Percentiles rank a stretch among this genome's conserved stretches.
phyloP scores from a whole-genome alignment of 2,797 vertebrate genomes.

The Sebastes steindachneri region DNA sequence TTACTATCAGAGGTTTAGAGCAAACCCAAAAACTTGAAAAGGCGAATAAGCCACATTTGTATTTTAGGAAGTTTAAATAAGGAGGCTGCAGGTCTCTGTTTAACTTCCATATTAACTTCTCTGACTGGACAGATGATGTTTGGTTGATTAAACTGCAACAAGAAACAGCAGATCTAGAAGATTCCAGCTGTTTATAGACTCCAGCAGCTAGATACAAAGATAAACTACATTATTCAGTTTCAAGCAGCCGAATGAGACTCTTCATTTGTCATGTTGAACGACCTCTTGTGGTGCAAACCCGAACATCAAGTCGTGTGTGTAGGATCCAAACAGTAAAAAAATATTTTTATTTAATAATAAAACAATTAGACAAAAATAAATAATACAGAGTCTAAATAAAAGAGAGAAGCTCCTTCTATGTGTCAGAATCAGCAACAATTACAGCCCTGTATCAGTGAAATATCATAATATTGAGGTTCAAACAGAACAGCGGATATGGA shows the following conservation, averaged over 20 bases:
- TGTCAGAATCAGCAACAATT: background rate
- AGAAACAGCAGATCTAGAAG: background rate
- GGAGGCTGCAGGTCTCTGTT: background rate
- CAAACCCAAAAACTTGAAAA: background rate
- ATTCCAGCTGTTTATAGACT: background rate
- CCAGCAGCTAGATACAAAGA: background rate
- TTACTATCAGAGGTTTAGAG: background rate
- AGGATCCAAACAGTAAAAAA: slow-evolving; percentile 5
- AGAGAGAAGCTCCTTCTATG: background rate
- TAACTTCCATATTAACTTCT: background rate
- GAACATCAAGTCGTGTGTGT: background rate
- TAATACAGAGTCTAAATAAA: slow-evolving; percentile 23
- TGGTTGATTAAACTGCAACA: background rate
- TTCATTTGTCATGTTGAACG: background rate
- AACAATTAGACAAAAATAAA: background rate
- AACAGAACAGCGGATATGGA: background rate
- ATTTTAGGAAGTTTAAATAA: background rate
- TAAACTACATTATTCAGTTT: too few relatives aligned
- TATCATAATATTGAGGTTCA: background rate
- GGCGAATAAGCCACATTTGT: background rate
- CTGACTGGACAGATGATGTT: background rate
- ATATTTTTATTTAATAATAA: background rate
- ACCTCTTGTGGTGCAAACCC: background rate
- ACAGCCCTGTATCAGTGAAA: background rate
- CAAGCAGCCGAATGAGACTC: background rate